These are phyloP conservation scores for Drepana arcuata DNA, from an alignment of 1,140 invertebrate species.

Conservation along the genomic window DNA sequence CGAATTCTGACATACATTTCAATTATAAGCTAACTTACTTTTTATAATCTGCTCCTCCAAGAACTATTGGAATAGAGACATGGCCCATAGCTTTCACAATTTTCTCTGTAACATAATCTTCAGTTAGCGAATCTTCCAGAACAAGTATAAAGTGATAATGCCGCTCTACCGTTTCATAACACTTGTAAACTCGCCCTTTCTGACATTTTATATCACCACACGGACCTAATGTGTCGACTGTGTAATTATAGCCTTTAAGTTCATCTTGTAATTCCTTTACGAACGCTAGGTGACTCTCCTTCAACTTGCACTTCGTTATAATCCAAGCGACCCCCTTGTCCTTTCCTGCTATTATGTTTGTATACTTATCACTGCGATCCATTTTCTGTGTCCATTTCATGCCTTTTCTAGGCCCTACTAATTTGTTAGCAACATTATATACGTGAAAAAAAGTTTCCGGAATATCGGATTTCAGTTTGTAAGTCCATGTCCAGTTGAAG, in stretches of 20 bases:
- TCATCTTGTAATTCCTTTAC: slow-evolving; percentile 35
- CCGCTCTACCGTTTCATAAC: slow-evolving; percentile 38
- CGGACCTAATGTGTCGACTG: slow-evolving; percentile 36
- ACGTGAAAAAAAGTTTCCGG: slow-evolving; percentile 45
- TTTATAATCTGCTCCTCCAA: slow-evolving; percentile 54
- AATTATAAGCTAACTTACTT: slow-evolving; percentile 25
- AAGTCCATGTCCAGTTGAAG: no score
- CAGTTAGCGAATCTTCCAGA: slow-evolving; percentile 48
- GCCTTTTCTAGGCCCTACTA: slow-evolving; percentile 35
- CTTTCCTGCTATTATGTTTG: slow-evolving; percentile 26
- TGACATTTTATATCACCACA: slow-evolving; percentile 41
- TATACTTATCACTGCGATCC: slow-evolving; percentile 20
- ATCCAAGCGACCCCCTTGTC: slow-evolving; percentile 46
- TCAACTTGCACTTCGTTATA: slow-evolving; percentile 36
- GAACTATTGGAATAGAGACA: slow-evolving; percentile 66
- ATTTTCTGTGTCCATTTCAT: slow-evolving; percentile 34
- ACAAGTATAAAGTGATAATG: slow-evolving; percentile 47
- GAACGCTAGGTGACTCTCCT: slow-evolving; percentile 32
- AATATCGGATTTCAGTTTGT: slow-evolving; percentile 46
- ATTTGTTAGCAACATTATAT: slow-evolving; percentile 22
- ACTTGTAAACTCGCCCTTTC: slow-evolving; percentile 20
- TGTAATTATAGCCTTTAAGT: slow-evolving; percentile 37
- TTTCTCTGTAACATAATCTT: slow-evolving; percentile 77
- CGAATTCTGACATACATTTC: no score
- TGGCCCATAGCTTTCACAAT: slow-evolving; percentile 68